Evolutionary conservation across 1,140 invertebrate species (phyloP), one percentile per base, ranked within the genome.

Genomic region (Caerostris darwini): DNA sequence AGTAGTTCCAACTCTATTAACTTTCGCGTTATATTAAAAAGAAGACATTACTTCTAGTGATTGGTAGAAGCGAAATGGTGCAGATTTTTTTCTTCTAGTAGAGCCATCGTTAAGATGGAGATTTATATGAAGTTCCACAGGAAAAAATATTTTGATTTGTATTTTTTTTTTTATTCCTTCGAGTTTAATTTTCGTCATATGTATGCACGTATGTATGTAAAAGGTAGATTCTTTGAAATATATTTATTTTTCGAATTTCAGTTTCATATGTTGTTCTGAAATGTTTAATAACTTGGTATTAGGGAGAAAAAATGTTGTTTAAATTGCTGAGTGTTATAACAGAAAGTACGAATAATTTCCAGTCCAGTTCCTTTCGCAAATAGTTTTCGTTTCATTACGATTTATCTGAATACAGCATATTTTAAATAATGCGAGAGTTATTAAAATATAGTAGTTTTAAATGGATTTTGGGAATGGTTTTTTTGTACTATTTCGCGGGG

Each of bases 21-120:
- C 53, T 88, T 88, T 64, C 86, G 7, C 56, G 86, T 64, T 88
- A 88, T 88, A 88, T 88, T 88, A 88, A 64, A 88, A 88, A 88
- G 53, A 59, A 59, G 83, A 85, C 54, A 85, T 85, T 85, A 58
- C 82, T 85, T 85, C 19, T 19, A 58, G 83, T 10, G 83, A 85
- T 58, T 85, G 54, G 54, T 56, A 85, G 14, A 19, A n/a, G 57
- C 56, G 58, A 56, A 85, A 85, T 58, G 17, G 83, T 34, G 83
- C 57, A 85, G 83, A 34, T 34, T 34, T 58, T 12, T 7, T 85
- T 85, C 58, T 85, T 57, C 57, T 58, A 56, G 14, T 19, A 59
- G 54, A 85, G 12, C 17, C 83, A 56, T 85, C 83, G 57, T 85
- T 85, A 85, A 85, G 83, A 6, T 59, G 57, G 53, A 50, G 71